Percentiles rank a stretch among this genome's conserved stretches.
Conservation (phyloP, 2,797 vertebrate genomes). For the Nannoperca australis region DNA sequence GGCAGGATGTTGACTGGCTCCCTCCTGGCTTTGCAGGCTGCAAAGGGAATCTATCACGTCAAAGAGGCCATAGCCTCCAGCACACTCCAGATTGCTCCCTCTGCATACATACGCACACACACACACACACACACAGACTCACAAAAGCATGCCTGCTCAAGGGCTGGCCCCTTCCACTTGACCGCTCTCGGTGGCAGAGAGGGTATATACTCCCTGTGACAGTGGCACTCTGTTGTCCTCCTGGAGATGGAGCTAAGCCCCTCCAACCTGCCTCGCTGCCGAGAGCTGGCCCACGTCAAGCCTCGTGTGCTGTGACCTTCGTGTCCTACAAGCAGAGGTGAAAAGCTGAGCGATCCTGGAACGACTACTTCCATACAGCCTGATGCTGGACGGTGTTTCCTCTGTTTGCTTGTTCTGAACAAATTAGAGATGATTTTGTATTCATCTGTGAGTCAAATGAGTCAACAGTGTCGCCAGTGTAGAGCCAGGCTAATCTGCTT, state of each 20-base stretch:
- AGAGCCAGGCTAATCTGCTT: constrained; percentile 77
- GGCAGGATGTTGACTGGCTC: constrained; percentile 76
- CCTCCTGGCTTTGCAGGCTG: constrained; percentile 71
- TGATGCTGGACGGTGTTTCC: constrained; percentile 44
- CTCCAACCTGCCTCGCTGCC: constrained; percentile 65
- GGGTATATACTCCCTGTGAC: constrained; percentile 75
- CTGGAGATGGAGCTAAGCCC: constrained; percentile 74
- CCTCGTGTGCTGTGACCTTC: constrained; percentile 72
- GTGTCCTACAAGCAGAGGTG: constrained; percentile 77
- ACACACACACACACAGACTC: constrained; percentile 42
- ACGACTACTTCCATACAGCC: constrained; percentile 49
- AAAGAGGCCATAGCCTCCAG: constrained; percentile 79
- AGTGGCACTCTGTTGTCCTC: constrained; percentile 77
- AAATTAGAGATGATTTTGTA: constrained; percentile 71
- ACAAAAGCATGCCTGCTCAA: constrained; percentile 56
- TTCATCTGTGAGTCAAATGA: constrained; percentile 77
- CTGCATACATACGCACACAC: constrained; percentile 51
- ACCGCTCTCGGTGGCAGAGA: constrained; percentile 72
- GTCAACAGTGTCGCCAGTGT: constrained; percentile 58
- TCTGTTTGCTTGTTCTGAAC: constrained; percentile 60
- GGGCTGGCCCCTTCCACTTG: constrained; percentile 79
- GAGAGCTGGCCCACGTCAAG: constrained; percentile 63
- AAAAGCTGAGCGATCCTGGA: constrained; percentile 57
- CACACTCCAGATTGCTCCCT: constrained; percentile 78
- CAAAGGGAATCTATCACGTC: constrained; percentile 79